Conservation (phyloP, 1,140 invertebrate genomes). For the Drosophila carrolli region DNA sequence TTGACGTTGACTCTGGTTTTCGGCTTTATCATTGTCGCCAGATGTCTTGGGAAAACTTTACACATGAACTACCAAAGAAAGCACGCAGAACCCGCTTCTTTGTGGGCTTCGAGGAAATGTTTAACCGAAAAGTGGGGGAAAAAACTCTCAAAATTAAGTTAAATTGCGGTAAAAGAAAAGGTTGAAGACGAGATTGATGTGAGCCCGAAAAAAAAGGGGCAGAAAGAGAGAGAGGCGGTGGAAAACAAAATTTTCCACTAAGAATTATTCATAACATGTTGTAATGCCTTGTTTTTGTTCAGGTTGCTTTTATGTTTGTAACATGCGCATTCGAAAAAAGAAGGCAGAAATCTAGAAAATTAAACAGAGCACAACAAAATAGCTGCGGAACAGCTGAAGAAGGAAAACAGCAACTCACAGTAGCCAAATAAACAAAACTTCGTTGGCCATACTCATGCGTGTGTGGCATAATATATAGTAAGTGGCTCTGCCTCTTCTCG, state of each 20-base stretch:
- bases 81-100: slow-evolving; percentile 64
- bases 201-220: slow-evolving; percentile 2
- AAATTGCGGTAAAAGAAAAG: slow-evolving; percentile 52
- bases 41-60: slow-evolving; percentile 62
- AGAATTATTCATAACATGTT: slow-evolving; percentile 79
- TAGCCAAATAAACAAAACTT: slow-evolving; percentile 22
- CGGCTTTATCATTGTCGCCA: slow-evolving; percentile 67
- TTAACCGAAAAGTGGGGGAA: slow-evolving; percentile 23
- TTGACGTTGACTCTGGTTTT: slow-evolving; percentile 17
- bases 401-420: slow-evolving; percentile 8
- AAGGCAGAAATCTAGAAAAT: slow-evolving; percentile 67
- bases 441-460: slow-evolving; percentile 24
- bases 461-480: slow-evolving; percentile 36
- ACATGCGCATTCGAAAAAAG: slow-evolving; percentile 33
- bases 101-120: slow-evolving; percentile 60
- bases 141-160: slow-evolving; percentile 45
- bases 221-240: slow-evolving; percentile 9
- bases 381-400: slow-evolving; percentile 45
- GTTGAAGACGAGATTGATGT: slow-evolving; percentile 36
- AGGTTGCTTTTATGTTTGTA: slow-evolving; percentile 42
- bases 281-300: slow-evolving; percentile 61
- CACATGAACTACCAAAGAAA: slow-evolving; percentile 66
- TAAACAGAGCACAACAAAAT: slow-evolving; percentile 81
- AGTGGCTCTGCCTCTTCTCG: slow-evolving; percentile 6
- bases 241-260: slow-evolving; percentile 61